Conservation (phyloP, 1,140 invertebrate species). For the Monochamus saltuarius region DNA sequence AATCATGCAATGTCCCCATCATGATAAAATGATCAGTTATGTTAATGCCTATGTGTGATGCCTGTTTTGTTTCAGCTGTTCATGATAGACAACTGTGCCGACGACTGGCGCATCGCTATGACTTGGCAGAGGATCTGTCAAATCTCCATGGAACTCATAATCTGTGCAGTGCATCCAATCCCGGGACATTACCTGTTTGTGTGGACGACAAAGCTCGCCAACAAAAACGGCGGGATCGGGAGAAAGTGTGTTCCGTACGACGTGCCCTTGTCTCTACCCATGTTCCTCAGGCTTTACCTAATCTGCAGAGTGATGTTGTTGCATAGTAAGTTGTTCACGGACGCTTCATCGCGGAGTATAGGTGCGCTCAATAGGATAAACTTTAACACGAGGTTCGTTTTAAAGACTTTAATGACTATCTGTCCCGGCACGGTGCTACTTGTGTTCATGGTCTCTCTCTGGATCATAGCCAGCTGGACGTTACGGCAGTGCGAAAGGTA, state of each 20-base stretch:
- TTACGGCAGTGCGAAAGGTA: constrained; percentile 98
- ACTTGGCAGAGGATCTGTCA: constrained; percentile 94
- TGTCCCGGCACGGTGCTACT: constrained; percentile 97
- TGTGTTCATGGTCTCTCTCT: constrained; percentile 98
- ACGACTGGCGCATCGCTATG: constrained; percentile 99
- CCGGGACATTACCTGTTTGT: constrained; percentile 94
- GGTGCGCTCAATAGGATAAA: constrained; percentile 99
- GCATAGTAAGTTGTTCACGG: constrained; percentile 98
- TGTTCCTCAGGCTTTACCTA: constrained; percentile 98
- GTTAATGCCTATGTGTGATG: too few species aligned
- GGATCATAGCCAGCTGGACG: constrained; percentile 99
- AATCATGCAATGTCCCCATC: too few species aligned
- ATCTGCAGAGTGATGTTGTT: constrained; percentile 99
- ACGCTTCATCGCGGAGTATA: constrained; percentile 91
- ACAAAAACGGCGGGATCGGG: constrained; percentile 83
- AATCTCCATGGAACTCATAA: constrained; percentile 87
- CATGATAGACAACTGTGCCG: constrained; percentile 99
- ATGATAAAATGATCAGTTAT: too few species aligned
- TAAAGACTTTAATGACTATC: constrained; percentile 99
- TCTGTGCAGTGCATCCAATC: constrained; percentile 97
- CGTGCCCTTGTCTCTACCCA: constrained; percentile 94
- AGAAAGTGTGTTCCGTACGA: constrained; percentile 89
- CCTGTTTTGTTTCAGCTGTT: constrained; percentile 74
- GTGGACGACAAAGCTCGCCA: constrained; percentile 94
- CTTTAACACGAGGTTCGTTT: constrained; percentile 98